phyloP scores from a whole-genome alignment of 2,888 invertebrate species.

The Leistus spinibarbis region DNA sequence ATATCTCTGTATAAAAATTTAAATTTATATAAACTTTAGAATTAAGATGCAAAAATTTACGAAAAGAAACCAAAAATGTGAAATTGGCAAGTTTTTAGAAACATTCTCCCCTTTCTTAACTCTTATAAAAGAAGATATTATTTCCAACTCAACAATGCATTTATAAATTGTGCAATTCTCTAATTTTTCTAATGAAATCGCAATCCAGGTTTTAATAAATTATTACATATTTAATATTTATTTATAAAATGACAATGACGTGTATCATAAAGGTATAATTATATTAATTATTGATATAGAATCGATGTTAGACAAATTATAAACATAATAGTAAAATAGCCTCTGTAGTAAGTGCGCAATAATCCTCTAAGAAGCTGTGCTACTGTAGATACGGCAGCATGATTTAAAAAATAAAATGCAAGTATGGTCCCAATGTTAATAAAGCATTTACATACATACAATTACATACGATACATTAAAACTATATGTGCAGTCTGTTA shows the following conservation, averaged over 20 bases:
- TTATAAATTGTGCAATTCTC: neutral
- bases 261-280: conserved; percentile 45
- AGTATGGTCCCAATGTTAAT: conserved; percentile 52
- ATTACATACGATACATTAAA: conserved; percentile 39
- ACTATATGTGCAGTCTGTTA: conserved; percentile 52
- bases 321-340: conserved; percentile 45
- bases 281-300: conserved; percentile 55
- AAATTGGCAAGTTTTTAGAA: conserved; percentile 44
- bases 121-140: no score
- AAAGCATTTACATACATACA: conserved; percentile 48
- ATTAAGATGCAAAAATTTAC: conserved; percentile 23
- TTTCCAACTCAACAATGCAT: neutral
- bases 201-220: conserved; percentile 14
- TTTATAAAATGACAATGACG: conserved; percentile 26
- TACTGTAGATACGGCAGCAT: conserved; percentile 50
- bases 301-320: conserved; percentile 57
- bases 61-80: conserved; percentile 49
- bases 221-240: conserved; percentile 8
- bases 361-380: conserved; percentile 56
- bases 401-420: conserved; percentile 35
- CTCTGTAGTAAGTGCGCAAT: conserved; percentile 57
- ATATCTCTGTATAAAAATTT: conserved; percentile 55
- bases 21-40: conserved; percentile 50
- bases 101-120: conserved; percentile 14
- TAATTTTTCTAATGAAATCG: neutral